Evolutionary conservation across 2,797 vertebrate species (phyloP), one percentile per base, ranked within the genome.

Genomic region (Myotis vivesi): DNA sequence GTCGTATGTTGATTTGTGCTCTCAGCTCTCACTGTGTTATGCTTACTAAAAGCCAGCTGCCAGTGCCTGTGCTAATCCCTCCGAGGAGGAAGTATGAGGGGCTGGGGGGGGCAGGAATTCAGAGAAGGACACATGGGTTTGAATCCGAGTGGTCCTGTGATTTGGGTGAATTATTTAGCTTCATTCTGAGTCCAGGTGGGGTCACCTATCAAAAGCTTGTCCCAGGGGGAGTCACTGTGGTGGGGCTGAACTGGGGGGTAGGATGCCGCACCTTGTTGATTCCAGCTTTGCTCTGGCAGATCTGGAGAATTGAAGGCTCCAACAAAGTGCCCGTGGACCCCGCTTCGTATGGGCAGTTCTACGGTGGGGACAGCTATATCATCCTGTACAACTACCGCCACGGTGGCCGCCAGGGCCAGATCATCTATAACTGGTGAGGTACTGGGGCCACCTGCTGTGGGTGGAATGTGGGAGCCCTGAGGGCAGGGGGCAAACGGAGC

Each of bases 361-460:
- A 99, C 0, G 99, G 99, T 0, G 99, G 99, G n/a, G 99, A 99
- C 98, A 99, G 99, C 97, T 99, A 99, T 97, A 99, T 99, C 96
- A 99, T 99, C 97, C 98, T 99, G 64, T 99, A 99, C 72, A 98
- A 99, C 97, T 99, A 99, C 97, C 97, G 86, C 23, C 99, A 99
- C 0, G 98, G 97, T 0, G 98, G 98, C 89, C 99, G 99, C 9
- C 99, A 98, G 89, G 99, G 99, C 82, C 99, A 99, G 97, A 99
- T 99, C 92, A 99, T 99, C 97, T 99, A 99, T 98, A 99, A 99
- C 97, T 99, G 99, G 99, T 99, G 98, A 98, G 98, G 87, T 2
- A 20, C 33, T 17, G 86, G 75, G 20, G 12, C 59, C 59, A 0
- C 44, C 11, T 3, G 15, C 15, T 5, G 5, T 20, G 69, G 8